phyloP scores from a whole-genome alignment of 2,113 vertebrate genomes.

The Pithys albifrons region DNA sequence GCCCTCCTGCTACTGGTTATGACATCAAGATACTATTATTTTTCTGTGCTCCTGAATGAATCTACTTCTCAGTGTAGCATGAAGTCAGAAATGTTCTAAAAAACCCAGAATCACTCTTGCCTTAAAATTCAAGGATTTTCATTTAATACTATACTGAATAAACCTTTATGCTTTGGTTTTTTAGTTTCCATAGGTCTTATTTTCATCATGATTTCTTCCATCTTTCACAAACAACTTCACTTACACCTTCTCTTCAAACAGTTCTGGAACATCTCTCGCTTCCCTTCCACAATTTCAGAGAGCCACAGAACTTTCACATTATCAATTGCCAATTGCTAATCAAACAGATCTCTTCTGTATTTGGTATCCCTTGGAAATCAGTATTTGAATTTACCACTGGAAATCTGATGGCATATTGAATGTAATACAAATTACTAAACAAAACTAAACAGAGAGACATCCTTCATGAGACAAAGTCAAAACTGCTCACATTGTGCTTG shows the following conservation, averaged over 20 bases:
- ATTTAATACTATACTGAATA: neutral
- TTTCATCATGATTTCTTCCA: neutral
- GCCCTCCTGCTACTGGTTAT: neutral
- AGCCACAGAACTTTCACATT: neutral
- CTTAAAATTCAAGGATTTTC: neutral
- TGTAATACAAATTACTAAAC: neutral
- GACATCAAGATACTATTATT: neutral
- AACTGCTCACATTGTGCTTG: neutral
- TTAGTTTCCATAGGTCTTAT: neutral
- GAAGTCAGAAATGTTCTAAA: neutral
- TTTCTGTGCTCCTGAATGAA: neutral
- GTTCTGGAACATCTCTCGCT: neutral
- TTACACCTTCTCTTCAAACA: neutral
- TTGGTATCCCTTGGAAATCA: neutral
- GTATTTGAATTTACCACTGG: neutral
- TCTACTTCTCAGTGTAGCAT: neutral
- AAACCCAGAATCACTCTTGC: neutral
- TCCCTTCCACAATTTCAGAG: neutral
- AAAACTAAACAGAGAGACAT: neutral
- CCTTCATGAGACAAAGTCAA: neutral
- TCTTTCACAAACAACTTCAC: neutral
- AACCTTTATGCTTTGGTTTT: rapidly evolving
- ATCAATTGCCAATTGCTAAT: neutral
- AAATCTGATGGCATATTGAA: neutral
- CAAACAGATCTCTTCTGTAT: neutral